A percentile compares a stretch with the other conserved stretches of the same genome.
phyloP scores from a whole-genome alignment of 2,888 invertebrate genomes.

The Proisotoma minuta region DNA sequence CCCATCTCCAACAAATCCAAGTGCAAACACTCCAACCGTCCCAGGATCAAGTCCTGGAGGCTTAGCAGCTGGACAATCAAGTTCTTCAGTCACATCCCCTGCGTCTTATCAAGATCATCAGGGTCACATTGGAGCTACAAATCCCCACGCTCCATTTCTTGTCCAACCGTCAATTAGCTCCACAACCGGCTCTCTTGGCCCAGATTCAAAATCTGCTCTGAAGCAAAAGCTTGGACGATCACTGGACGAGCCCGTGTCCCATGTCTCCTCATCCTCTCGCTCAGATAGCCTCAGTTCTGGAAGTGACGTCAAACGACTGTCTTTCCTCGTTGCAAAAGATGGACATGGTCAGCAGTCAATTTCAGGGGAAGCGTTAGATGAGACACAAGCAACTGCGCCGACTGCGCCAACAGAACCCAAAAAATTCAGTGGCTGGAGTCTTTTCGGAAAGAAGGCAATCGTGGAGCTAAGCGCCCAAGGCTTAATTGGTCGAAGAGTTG shows the following conservation, averaged over 20 bases:
- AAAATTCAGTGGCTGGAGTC: conserved; percentile 5
- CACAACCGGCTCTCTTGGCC: conserved; percentile 35
- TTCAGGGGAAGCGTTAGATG: conserved; percentile 34
- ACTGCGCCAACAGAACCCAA: conserved; percentile 8
- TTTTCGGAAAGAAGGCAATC: conserved; percentile 27
- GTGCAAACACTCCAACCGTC: conserved; percentile 33
- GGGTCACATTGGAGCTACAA: conserved; percentile 16
- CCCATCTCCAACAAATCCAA: conserved; percentile 31
- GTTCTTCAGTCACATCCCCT: conserved; percentile 40
- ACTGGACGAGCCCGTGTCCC: conserved; percentile 39
- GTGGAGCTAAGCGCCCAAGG: conserved; percentile 34
- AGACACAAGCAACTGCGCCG: conserved; percentile 16
- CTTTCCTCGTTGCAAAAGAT: conserved; percentile 37
- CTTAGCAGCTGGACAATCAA: conserved; percentile 28
- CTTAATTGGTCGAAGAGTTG: conserved; percentile 36
- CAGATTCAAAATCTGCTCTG: conserved; percentile 38
- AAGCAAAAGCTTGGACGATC: conserved; percentile 42
- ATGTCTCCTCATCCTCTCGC: conserved; percentile 44
- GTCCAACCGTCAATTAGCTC: conserved; percentile 36
- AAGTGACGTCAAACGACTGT: conserved; percentile 44
- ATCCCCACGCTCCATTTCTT: conserved; percentile 31
- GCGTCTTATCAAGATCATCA: conserved; percentile 25
- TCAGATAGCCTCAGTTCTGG: conserved; percentile 46
- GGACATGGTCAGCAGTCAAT: conserved; percentile 22
- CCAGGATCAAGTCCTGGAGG: conserved; percentile 25